Base-by-base conservation (phyloP, 2,113 vertebrate genomes). In the Verasper variegatus region DNA sequence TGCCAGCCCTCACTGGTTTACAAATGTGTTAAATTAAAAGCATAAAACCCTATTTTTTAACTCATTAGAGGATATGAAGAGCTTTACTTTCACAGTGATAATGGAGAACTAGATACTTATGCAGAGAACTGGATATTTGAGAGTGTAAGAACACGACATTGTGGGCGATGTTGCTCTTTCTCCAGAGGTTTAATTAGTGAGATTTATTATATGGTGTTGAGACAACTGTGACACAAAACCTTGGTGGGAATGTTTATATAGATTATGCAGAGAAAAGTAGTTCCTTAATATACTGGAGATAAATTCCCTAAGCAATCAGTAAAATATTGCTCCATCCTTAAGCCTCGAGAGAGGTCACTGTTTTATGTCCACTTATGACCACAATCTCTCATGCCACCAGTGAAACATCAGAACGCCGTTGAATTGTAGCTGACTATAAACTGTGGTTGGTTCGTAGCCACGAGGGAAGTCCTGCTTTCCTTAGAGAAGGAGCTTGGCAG, bases 351-450 rank as follows among this genome's bases (percentile, higher is more conserved):
- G 56, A 71, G 56, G 27, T 62, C 78, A 66, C 60, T 71, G 31
- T 80, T 66, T 76, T 49, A 79, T 1, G 23, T 66, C 49, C 65
- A 72, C 59, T 76, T 76, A 42, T 21, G 60, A 68, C 52, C 55
- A 42, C 60, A 59, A 70, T 60, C 64, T 69, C 37, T 64, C 14
- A 55, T 58, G 18, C 45, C 47, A 65, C 49, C 51, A 72, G 52
- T 72, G 58, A 63, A 64, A 65, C 69, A 69, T 68, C 59, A 80
- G 45, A 62, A 23, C 68, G 20, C 20, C 27, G 66, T 54, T 76
- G 55, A 76, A 55, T 72, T 72, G 58, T 55, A 40, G 51, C 51
- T 54, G 51, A 54, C 51, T 20, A n/a, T 54, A 54, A 54, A 54
- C 51, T n/a, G 14, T n/a, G 51, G 57, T 58, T 72, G 35, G 63